These are phyloP conservation scores for Halcyon badia DNA, from an alignment of 2,797 vertebrate species.

Conservation along the genomic window DNA sequence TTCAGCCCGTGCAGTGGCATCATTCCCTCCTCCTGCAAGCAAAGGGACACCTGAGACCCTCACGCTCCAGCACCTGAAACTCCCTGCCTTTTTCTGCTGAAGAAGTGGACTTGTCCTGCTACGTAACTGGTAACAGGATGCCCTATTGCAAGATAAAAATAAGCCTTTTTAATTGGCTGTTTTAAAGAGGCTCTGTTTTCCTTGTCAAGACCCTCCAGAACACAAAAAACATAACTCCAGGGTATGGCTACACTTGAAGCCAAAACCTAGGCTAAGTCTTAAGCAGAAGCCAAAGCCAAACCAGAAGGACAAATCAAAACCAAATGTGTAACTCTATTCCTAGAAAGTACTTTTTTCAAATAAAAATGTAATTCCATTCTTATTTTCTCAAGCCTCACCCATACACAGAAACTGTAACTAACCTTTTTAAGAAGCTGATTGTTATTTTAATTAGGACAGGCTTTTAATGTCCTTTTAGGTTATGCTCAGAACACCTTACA, in stretches of 20 bases:
- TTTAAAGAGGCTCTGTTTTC: not conserved
- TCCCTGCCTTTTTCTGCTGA: not conserved
- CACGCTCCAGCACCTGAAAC: not conserved
- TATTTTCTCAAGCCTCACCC: not conserved
- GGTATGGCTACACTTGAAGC: not conserved
- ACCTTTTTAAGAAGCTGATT: not conserved
- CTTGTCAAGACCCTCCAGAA: not conserved
- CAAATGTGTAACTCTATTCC: slow-evolving; percentile 32
- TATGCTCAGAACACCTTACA: slow-evolving; percentile 12
- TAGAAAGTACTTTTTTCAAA: slow-evolving; percentile 47
- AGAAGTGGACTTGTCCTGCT: not conserved
- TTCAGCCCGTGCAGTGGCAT: not conserved
- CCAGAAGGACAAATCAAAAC: slow-evolving; percentile 45
- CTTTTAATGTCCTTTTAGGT: not conserved
- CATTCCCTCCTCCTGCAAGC: not conserved
- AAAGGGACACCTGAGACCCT: not conserved
- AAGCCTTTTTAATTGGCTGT: not conserved
- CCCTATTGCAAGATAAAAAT: not conserved
- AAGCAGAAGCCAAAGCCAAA: slow-evolving; percentile 10
- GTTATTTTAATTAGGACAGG: slow-evolving; percentile 23
- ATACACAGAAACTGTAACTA: not conserved
- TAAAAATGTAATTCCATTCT: not conserved
- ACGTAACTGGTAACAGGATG: not conserved
- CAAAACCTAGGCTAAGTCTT: slow-evolving; percentile 16
- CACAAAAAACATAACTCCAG: not conserved